phyloP scores from a whole-genome alignment of 1,140 invertebrate species.

The Papilio glaucus region DNA sequence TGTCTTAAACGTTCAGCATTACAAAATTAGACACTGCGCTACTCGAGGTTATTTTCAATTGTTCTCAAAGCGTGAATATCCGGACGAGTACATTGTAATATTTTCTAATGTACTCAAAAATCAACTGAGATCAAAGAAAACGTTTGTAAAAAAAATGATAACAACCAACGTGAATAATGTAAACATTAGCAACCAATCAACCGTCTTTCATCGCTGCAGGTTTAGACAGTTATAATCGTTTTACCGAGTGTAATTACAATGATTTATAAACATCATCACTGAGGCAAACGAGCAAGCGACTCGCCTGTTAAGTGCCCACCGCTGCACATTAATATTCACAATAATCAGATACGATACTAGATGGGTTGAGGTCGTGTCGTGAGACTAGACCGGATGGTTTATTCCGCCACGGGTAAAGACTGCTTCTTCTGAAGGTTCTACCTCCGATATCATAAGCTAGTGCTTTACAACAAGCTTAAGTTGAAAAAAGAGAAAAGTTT shows the following conservation, averaged over 20 bases:
- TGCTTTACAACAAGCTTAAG: no score
- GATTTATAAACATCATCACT: slow-evolving; percentile 4
- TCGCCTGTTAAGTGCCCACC: no score
- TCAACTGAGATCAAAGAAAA: slow-evolving; percentile 3
- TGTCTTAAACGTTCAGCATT: neutral
- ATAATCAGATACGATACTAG: no score
- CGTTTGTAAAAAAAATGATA: neutral
- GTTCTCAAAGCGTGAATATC: neutral
- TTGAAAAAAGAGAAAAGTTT: no score
- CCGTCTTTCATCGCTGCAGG: neutral
- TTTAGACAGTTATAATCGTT: slow-evolving; percentile 12
- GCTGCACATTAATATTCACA: no score
- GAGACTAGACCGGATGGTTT: no score
- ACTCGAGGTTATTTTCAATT: slow-evolving; percentile 20
- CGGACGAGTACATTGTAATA: neutral
- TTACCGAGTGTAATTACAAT: slow-evolving; percentile 1
- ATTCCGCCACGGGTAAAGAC: no score
- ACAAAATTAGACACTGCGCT: slow-evolving; percentile 1
- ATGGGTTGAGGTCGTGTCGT: no score
- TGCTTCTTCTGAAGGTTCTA: no score
- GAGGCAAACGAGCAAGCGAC: no score
- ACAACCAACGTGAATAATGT: neutral
- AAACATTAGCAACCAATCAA: neutral
- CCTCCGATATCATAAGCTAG: no score
- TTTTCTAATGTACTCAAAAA: slow-evolving; percentile 9